Evolutionary conservation across 2,888 invertebrate genomes (phyloP).

Genomic region (Euproctis similis): DNA sequence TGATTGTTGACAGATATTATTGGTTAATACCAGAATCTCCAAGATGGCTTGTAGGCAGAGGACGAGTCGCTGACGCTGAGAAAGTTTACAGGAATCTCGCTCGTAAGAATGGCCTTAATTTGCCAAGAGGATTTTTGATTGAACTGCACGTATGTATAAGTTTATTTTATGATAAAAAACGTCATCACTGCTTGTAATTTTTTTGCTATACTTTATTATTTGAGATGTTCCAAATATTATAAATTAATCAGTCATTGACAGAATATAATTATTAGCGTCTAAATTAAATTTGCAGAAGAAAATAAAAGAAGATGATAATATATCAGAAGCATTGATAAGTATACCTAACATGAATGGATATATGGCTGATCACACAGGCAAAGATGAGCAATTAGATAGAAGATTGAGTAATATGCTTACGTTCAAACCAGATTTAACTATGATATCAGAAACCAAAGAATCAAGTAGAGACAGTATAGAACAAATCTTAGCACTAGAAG

Average conservation of each 20-base stretch:
- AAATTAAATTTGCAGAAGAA: conserved; percentile 44
- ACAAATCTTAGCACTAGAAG: conserved; percentile 47
- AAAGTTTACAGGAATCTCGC: conserved; percentile 78
- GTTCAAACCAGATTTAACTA: conserved; percentile 48
- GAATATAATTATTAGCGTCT: too few relatives aligned
- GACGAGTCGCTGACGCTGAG: conserved; percentile 79
- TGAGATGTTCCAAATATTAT: too few relatives aligned
- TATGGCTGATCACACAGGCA: conserved; percentile 22
- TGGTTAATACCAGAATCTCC: conserved; percentile 83
- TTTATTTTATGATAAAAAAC: too few relatives aligned
- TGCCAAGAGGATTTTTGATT: conserved; percentile 76
- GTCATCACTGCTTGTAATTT: too few relatives aligned
- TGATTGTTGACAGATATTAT: conserved; percentile 78
- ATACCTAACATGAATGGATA: conserved; percentile 44
- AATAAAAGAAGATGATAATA: conserved; percentile 45
- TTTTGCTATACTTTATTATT: too few relatives aligned
- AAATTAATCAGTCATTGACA: too few relatives aligned
- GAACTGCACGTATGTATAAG: conserved; percentile 75
- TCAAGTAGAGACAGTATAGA: conserved; percentile 38
- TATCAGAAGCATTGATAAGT: conserved; percentile 38
- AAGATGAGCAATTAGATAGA: conserved; percentile 44
- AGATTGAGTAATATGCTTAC: conserved; percentile 58
- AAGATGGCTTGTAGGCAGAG: conserved; percentile 80
- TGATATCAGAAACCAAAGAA: conserved; percentile 37
- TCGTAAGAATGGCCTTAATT: conserved; percentile 73